Evolutionary conservation across 2,888 invertebrate genomes (phyloP), one percentile per base, ranked within the genome.

Genomic region (Sphaeridia pumilis): DNA sequence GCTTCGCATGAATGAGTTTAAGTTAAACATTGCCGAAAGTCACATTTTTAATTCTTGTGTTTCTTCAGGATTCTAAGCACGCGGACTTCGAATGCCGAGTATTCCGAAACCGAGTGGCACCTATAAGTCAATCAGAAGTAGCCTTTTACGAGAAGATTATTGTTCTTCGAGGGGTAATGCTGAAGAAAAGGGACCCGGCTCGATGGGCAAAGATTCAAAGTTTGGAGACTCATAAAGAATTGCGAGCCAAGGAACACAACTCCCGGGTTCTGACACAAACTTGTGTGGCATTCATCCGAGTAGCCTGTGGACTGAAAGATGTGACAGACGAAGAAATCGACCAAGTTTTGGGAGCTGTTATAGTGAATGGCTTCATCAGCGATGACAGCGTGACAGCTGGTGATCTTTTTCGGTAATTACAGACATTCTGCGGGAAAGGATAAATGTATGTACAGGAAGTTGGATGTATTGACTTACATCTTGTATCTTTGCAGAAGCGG

Each of bases 341-440:
- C 10, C 55, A 55, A 14, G 51, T 59, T n/a, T 24, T 57, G 7
- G 54, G 59, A 17, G 47, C 54, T 28, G 44, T 59, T n/a, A 31
- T 41, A 12, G 45, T 45, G 4, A 56, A 55, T 41, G 57, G 50
- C 1, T 59, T 57, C 22, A 46, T 44, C 12, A 56, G 52, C 44
- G 56, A 59, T 36, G 57, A 57, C 20, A 47, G 47, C 17, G 41
- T 46, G 10, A 41, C 42, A 1, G 24, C 49, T 1, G 48, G 27
- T 22, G 44, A 41, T 31, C 45, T 50, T 12, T 54, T 38, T 20
- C 27, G 54, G 54, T 54, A 26, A 46, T 22, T 27, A 34, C 36
- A 34, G 10, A 41, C 7, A 10, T 41, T 7, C 10, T n/a, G 7
- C 10, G 21, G n/a, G n/a, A n/a, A n/a, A n/a, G n/a, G n/a, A n/a